Evolutionary conservation across 2,113 vertebrate genomes (phyloP), one percentile per base, ranked within the genome.

Genomic region (Ahaetulla prasina): DNA sequence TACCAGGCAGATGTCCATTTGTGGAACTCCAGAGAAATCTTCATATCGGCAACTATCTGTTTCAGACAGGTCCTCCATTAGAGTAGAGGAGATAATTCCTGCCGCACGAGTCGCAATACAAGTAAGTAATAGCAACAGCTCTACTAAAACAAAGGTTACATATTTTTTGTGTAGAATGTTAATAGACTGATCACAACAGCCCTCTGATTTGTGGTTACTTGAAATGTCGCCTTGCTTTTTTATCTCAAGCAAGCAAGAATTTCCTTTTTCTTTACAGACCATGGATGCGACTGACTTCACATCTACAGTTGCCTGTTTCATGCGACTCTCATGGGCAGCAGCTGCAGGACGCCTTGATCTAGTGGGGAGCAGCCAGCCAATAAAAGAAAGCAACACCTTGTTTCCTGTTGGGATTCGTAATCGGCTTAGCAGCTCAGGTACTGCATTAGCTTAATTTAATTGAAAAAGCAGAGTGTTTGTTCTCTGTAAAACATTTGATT

Each of bases 271-370:
- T 80, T 92, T 92, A 39, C 89, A 99, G 99, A 99, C 99, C 1
- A 99, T 99, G 99, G 99, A 99, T 95, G 98, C 99, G 47, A 98
- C 96, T 0, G 99, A 99, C 96, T 99, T 99, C 97, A 99, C 99
- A 6, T 99, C 98, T 80, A 99, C 99, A 0, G 99, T 99, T 92
- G 98, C 99, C 92, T 99, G 99, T 94, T 99, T 99, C 97, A 99
- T 99, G 99, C 97, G 99, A 8, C 97, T 99, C 88, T 99, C 99
- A 0, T 99, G 99, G 99, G 99, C 99, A 11, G 99, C 99, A 0
- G 99, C 99, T 53, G 99, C 99, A 0, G 99, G 99, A 60, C 98
- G 99, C 9, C 96, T 99, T 92, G 99, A 99, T 96, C 98, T 99
- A 0, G 99, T 99, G 85, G 99, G 99, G 90, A 99, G 99, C 80